phyloP scores from a whole-genome alignment of 2,113 vertebrate species.

The Takifugu flavidus region DNA sequence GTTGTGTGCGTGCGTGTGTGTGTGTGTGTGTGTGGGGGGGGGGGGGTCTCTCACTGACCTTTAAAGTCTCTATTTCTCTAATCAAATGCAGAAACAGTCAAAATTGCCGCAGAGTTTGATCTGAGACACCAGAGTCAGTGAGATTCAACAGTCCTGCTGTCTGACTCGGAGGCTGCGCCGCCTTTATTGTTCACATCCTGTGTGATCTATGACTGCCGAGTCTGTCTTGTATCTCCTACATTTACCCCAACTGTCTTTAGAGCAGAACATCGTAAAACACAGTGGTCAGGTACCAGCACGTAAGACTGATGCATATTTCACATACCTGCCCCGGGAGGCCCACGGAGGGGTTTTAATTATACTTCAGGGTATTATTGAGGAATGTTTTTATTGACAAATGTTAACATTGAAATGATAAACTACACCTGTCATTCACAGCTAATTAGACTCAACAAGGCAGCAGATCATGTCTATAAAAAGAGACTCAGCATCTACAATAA shows the following conservation, averaged over 20 bases:
- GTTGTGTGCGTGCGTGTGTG: conserved; percentile 3
- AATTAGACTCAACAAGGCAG: too few species aligned
- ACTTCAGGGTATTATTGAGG: neutral
- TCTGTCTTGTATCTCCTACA: too few species aligned
- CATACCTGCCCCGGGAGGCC: neutral
- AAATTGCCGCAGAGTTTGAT: conserved; percentile 8
- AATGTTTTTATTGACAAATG: neutral
- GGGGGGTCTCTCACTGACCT: conserved; percentile 10
- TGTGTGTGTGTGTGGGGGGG: conserved; percentile 3
- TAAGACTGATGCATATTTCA: neutral
- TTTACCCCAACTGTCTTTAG: too few species aligned
- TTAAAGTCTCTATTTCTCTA: conserved; percentile 6
- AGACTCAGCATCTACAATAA: too few species aligned
- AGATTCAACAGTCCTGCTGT: conserved; percentile 3
- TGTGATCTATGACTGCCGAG: neutral
- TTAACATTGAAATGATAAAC: neutral
- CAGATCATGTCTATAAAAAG: too few species aligned
- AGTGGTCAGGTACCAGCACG: neutral
- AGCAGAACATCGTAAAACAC: neutral
- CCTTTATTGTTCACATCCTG: neutral
- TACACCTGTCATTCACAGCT: too few species aligned
- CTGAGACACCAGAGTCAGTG: conserved; percentile 3
- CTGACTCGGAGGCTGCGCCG: neutral
- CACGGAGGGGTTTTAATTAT: neutral
- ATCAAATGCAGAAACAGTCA: conserved; percentile 1